phyloP scores from a whole-genome alignment of 1,140 invertebrate genomes.

The Diprion similis region DNA sequence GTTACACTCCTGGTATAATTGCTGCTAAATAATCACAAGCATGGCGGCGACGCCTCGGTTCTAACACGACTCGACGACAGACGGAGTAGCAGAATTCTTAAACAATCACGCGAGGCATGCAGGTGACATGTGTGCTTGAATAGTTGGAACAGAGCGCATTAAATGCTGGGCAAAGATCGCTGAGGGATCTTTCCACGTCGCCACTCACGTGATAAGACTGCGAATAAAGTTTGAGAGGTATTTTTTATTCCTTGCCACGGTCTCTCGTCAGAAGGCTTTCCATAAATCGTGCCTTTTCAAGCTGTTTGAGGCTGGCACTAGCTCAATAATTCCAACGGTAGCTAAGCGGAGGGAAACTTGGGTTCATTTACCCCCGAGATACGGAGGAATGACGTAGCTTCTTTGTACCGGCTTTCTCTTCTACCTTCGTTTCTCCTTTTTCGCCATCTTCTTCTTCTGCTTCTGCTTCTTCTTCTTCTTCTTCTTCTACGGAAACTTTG shows the following conservation, averaged over 20 bases:
- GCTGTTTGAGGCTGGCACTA: not conserved
- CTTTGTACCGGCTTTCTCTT: not conserved
- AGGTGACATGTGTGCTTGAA: too few relatives aligned
- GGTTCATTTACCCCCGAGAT: constrained; percentile 1
- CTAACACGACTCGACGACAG: not conserved
- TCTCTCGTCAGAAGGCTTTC: not conserved
- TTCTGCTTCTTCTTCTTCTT: not conserved
- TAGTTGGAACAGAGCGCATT: too few relatives aligned
- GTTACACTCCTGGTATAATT: not conserved
- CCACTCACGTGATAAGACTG: too few relatives aligned
- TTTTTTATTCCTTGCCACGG: not conserved
- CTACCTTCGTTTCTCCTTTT: not conserved
- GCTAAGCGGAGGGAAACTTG: not conserved
- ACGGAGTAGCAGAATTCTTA: too few relatives aligned
- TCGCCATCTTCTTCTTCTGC: too few relatives aligned
- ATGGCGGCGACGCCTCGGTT: not conserved
- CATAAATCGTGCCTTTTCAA: not conserved
- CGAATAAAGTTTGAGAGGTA: too few relatives aligned
- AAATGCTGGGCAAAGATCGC: not conserved
- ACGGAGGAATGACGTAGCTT: not conserved
- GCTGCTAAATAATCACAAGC: not conserved
- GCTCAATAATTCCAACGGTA: not conserved
- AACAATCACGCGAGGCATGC: too few relatives aligned
- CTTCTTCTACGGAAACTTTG: not conserved
- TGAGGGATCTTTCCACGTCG: too few relatives aligned